A percentile compares a stretch with the other conserved stretches of the same genome.
phyloP scores from a whole-genome alignment of 2,797 vertebrate species.

The Sebastes iracundus region DNA sequence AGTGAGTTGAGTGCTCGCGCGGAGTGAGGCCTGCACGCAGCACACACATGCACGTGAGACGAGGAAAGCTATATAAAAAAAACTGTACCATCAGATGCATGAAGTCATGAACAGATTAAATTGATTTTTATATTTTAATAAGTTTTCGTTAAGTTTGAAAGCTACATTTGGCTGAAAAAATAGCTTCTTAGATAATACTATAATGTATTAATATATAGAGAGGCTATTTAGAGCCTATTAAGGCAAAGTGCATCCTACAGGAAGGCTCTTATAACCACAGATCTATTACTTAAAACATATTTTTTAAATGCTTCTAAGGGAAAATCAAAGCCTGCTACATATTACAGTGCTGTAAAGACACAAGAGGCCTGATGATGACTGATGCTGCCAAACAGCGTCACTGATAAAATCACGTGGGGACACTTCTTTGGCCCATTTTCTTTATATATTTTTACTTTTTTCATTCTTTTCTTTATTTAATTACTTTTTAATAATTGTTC shows the following conservation, averaged over 20 bases:
- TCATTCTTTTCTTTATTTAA: background rate
- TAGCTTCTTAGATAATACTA: background rate
- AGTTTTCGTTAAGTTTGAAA: background rate
- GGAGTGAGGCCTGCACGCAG: slow-evolving; percentile 57
- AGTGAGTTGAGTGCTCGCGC: slow-evolving; percentile 58
- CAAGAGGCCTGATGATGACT: slow-evolving; percentile 17
- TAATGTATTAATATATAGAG: background rate
- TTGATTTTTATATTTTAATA: background rate
- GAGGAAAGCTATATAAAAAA: background rate
- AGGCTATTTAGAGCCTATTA: background rate
- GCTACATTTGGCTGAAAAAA: background rate
- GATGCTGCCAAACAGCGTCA: slow-evolving; percentile 36
- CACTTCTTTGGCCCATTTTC: background rate
- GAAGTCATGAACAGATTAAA: background rate
- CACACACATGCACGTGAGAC: slow-evolving; percentile 24
- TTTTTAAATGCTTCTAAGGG: background rate
- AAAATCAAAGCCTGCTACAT: background rate
- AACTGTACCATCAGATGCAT: background rate
- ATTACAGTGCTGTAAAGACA: background rate
- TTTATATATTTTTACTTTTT: background rate
- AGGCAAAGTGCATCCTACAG: background rate
- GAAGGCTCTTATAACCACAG: background rate
- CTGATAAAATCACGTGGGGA: slow-evolving; percentile 58
- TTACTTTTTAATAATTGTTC: background rate
- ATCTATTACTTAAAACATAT: background rate